A percentile compares a stretch with the other conserved stretches of the same genome.
Conservation (phyloP, 1,140 invertebrate genomes). For the Zaprionus nigranus region DNA sequence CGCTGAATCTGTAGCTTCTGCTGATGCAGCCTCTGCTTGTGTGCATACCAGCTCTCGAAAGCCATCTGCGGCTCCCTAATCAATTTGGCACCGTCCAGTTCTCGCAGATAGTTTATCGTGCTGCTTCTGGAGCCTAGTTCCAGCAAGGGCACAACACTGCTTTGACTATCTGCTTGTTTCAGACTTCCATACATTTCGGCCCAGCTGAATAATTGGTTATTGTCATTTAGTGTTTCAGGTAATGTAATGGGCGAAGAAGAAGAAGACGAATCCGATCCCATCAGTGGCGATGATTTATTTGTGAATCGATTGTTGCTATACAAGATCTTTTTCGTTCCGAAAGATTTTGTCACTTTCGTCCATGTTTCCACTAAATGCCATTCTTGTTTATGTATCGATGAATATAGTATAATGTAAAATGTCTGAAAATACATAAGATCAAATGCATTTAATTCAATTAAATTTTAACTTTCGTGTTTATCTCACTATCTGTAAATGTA, state of each 20-base stretch:
- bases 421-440: constrained; percentile 2
- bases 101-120: constrained; percentile 28
- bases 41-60: constrained; percentile 54
- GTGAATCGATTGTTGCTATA: constrained; percentile 2
- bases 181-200: constrained; percentile 35
- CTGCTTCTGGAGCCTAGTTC: constrained; percentile 28
- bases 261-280: constrained; percentile 5
- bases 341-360: constrained; percentile 28
- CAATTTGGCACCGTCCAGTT: constrained; percentile 40
- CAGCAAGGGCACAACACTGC: constrained; percentile 40
- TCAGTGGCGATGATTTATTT: not conserved
- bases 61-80: constrained; percentile 45
- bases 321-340: constrained; percentile 44
- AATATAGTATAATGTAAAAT: constrained; percentile 25
- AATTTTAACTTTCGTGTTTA: too few species aligned
- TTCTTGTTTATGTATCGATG: constrained; percentile 13
- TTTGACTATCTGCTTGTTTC: constrained; percentile 12
- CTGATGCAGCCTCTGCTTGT: constrained; percentile 38
- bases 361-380: constrained; percentile 50
- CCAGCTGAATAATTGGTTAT: constrained; percentile 19
- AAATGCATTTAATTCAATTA: too few species aligned
- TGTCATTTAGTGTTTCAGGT: not conserved
- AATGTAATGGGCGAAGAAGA: constrained; percentile 27
- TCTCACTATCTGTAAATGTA: too few species aligned
- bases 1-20: constrained; percentile 8